Evolutionary conservation across 1,140 invertebrate genomes (phyloP).

Genomic region (Pteromalus puparum): DNA sequence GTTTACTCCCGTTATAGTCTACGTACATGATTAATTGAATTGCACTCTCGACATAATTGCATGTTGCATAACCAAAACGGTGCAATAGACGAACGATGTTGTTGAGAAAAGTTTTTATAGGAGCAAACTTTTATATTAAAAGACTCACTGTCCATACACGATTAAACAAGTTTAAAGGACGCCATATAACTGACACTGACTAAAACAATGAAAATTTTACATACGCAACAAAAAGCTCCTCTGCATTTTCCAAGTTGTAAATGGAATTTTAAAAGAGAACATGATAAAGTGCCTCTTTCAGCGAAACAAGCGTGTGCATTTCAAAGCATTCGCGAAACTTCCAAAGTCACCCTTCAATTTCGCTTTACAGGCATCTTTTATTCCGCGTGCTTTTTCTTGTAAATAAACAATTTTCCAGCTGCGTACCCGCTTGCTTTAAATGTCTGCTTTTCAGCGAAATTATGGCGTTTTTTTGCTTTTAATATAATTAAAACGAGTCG

Average conservation of each 20-base stretch:
- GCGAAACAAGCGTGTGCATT: slow-evolving; percentile 20
- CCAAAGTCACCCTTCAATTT: slow-evolving; percentile 1
- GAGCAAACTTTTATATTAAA: background rate
- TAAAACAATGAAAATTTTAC: slow-evolving; percentile 19
- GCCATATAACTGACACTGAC: background rate
- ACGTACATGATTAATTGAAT: background rate
- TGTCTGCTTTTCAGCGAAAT: background rate
- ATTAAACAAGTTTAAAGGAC: background rate
- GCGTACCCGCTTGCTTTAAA: background rate
- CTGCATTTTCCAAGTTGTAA: slow-evolving; percentile 31
- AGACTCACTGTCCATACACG: background rate
- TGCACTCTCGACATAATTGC: background rate
- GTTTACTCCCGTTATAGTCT: too few species aligned
- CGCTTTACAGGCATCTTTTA: background rate
- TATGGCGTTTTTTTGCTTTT: background rate
- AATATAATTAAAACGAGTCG: background rate
- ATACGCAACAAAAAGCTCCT: slow-evolving; percentile 18
- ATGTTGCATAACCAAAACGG: background rate
- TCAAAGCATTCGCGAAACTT: slow-evolving; percentile 18
- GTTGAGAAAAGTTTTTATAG: background rate
- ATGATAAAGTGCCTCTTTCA: slow-evolving; percentile 28
- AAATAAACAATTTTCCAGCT: background rate
- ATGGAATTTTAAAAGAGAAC: slow-evolving; percentile 46
- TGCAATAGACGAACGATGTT: background rate
- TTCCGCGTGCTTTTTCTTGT: background rate